phyloP scores from a whole-genome alignment of 1,140 invertebrate genomes.

The Drosophila murphyi region DNA sequence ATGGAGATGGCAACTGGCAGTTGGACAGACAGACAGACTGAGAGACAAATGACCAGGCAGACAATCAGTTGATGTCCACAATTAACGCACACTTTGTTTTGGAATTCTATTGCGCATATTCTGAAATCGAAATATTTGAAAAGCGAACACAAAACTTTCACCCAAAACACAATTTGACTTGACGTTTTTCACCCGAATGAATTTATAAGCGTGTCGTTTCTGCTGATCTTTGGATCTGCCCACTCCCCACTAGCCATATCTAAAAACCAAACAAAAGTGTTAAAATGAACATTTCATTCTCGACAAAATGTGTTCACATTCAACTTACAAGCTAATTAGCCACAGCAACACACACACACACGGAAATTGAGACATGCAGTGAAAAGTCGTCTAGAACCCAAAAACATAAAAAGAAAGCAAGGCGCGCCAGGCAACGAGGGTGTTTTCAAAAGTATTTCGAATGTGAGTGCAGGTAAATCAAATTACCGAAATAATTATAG shows the following conservation, averaged over 20 bases:
- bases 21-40: not conserved
- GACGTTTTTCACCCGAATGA: constrained; percentile 38
- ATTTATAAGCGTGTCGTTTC: constrained; percentile 68
- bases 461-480: not conserved
- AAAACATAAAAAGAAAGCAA: constrained; percentile 59
- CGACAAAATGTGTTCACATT: constrained; percentile 73
- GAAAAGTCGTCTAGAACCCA: constrained; percentile 43
- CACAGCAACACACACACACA: constrained; percentile 53
- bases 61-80: not conserved
- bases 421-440: constrained; percentile 21
- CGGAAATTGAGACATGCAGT: constrained; percentile 11
- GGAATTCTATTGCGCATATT: constrained; percentile 17
- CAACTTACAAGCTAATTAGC: constrained; percentile 77
- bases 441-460: not conserved
- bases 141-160: constrained; percentile 63
- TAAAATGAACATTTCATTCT: constrained; percentile 65
- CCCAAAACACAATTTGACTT: constrained; percentile 50
- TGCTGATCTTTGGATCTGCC: constrained; percentile 31
- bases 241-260: constrained; percentile 11
- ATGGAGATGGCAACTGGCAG: constrained; percentile 1
- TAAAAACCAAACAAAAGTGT: constrained; percentile 66
- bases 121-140: constrained; percentile 1
- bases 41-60: not conserved
- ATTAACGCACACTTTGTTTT: constrained; percentile 38
- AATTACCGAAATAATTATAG: too few relatives aligned